Percentiles rank a stretch among this genome's conserved stretches.
Conservation (phyloP, 1,140 invertebrate genomes). For the Cataglyphis hispanica region DNA sequence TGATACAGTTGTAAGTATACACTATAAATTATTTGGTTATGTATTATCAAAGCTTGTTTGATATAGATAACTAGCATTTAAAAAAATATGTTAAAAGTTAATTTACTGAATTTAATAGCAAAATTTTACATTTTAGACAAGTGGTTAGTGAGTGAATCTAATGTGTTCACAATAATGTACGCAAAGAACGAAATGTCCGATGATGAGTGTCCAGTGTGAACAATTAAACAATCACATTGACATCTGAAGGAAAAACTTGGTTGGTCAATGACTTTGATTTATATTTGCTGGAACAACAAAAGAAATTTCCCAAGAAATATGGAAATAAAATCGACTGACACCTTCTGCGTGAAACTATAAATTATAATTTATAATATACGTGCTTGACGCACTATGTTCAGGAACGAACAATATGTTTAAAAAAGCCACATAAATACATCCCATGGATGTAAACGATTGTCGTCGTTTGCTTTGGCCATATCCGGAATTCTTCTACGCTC, state of each 20-base stretch:
- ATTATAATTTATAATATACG: constrained; percentile 77
- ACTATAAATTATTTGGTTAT: constrained; percentile 9
- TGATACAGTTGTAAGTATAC: constrained; percentile 86
- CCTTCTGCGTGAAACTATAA: constrained; percentile 66
- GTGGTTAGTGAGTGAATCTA: constrained; percentile 84
- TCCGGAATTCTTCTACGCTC: constrained; percentile 81
- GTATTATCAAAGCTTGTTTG: neutral
- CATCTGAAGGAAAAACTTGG: constrained; percentile 62
- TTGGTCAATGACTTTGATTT: constrained; percentile 75
- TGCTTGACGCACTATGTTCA: constrained; percentile 75
- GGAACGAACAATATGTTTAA: constrained; percentile 76
- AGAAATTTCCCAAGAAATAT: constrained; percentile 66
- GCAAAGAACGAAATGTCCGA: constrained; percentile 70
- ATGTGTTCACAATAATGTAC: constrained; percentile 80
- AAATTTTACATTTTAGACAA: constrained; percentile 77
- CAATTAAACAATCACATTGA: constrained; percentile 67
- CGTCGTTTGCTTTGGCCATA: constrained; percentile 77
- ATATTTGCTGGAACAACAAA: constrained; percentile 78
- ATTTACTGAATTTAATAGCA: neutral
- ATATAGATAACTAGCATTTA: neutral
- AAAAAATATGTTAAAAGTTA: neutral
- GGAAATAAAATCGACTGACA: constrained; percentile 66
- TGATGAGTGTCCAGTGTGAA: constrained; percentile 72
- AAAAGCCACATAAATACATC: constrained; percentile 80
- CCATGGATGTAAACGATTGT: constrained; percentile 84